phyloP scores from a whole-genome alignment of 1,140 invertebrate genomes.

The Bicyclus anynana region DNA sequence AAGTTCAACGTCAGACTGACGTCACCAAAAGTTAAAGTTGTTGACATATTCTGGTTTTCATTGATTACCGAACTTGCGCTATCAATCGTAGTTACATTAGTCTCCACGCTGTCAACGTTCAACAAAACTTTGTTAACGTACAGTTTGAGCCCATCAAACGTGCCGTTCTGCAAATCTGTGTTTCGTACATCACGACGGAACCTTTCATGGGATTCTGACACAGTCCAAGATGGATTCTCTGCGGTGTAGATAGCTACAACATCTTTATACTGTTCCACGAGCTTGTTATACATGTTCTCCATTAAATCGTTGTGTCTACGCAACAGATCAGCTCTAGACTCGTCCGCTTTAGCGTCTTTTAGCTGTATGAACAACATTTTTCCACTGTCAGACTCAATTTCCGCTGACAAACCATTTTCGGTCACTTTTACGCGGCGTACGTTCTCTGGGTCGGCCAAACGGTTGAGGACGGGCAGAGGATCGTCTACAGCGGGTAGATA shows the following conservation, averaged over 20 bases:
- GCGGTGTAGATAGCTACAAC: constrained; percentile 67
- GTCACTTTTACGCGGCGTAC: constrained; percentile 54
- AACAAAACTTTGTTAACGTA: constrained; percentile 30
- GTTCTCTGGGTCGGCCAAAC: constrained; percentile 47
- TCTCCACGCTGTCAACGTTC: constrained; percentile 11
- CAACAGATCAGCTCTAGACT: constrained; percentile 55
- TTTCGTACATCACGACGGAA: constrained; percentile 39
- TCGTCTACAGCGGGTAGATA: constrained; percentile 58
- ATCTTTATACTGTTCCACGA: constrained; percentile 40
- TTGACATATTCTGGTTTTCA: constrained; percentile 21
- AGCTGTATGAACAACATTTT: constrained; percentile 61
- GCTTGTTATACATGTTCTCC: constrained; percentile 54
- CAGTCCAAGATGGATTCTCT: constrained; percentile 60
- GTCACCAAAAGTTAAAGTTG: constrained; percentile 38
- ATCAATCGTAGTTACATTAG: constrained; percentile 16
- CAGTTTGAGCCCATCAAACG: constrained; percentile 43
- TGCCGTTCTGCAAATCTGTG: constrained; percentile 14
- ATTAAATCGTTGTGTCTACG: constrained; percentile 69
- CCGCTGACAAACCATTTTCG: constrained; percentile 57
- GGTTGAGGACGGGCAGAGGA: constrained; percentile 46
- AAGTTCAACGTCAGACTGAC: constrained; percentile 46
- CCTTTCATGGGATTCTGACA: constrained; percentile 39
- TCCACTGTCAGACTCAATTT: constrained; percentile 46
- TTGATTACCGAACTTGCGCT: constrained; percentile 19
- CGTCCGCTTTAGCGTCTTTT: constrained; percentile 63